A percentile compares a stretch with the other conserved stretches of the same genome.
phyloP scores from a whole-genome alignment of 35 echinoderm and acorn worm genomes.

The Chiridota heheva region DNA sequence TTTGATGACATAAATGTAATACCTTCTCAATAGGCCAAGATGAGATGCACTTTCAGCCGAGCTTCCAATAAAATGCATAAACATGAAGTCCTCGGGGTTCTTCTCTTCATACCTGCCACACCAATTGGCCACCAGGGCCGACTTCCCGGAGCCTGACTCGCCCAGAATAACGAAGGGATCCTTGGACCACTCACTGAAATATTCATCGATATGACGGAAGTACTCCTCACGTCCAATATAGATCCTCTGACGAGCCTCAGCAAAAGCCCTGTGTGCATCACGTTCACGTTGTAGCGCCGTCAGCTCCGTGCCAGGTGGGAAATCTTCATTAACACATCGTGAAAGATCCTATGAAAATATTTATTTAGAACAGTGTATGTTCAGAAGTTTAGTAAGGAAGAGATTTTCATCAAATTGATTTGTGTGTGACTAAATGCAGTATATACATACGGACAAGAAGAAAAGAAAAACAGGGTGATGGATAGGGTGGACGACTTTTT shows the following conservation, averaged over 20 bases:
- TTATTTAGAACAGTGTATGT: too few relatives aligned
- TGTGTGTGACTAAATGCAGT: too few relatives aligned
- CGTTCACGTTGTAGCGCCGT: conserved; percentile 57
- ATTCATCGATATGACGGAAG: conserved; percentile 67
- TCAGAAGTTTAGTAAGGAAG: too few relatives aligned
- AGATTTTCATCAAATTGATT: too few relatives aligned
- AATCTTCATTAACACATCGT: conserved; percentile 76
- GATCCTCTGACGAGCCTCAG: conserved; percentile 57
- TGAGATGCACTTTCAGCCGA: conserved; percentile 92
- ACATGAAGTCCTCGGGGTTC: conserved; percentile 66
- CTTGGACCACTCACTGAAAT: conserved; percentile 29
- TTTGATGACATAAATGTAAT: too few relatives aligned
- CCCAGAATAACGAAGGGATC: conserved; percentile 71
- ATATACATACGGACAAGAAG: too few relatives aligned
- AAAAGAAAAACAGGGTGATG: too few relatives aligned
- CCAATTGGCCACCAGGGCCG: conserved; percentile 90
- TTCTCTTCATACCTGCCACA: conserved; percentile 70
- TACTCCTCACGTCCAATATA: conserved; percentile 87
- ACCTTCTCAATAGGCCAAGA: conserved; percentile 76
- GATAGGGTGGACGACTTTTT: too few relatives aligned
- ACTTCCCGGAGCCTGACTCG: conserved; percentile 84
- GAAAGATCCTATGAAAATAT: conserved; percentile 59
- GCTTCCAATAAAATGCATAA: conserved; percentile 91
- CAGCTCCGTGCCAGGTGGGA: conserved; percentile 80
- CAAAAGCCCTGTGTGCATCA: conserved; percentile 82